These are phyloP conservation scores for Alca torda DNA, from an alignment of 2,797 vertebrate species.

Conservation along the genomic window DNA sequence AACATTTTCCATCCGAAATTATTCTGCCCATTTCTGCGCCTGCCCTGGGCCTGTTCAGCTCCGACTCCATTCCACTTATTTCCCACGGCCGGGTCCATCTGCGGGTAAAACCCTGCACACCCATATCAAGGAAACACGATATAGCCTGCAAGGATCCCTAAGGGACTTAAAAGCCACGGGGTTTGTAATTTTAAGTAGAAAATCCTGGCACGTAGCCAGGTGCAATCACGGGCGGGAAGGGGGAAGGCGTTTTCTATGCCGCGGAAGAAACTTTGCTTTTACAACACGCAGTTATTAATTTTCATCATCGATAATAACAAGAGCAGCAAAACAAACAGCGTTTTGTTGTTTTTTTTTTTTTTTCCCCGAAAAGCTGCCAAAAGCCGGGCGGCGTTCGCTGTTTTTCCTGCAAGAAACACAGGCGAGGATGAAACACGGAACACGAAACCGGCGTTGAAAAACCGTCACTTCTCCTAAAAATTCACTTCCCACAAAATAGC, in stretches of 20 bases:
- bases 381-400: background rate
- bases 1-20: background rate
- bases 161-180: background rate
- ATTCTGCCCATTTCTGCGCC: background rate
- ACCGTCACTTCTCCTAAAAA: background rate
- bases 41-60: background rate
- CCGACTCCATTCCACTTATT: background rate
- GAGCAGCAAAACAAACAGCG: background rate
- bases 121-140: background rate
- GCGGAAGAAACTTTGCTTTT: background rate
- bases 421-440: background rate
- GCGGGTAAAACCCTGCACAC: background rate
- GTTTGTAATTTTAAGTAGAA: background rate
- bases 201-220: background rate
- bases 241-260: background rate
- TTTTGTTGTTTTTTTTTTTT: background rate
- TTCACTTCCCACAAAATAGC: background rate
- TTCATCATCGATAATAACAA: background rate
- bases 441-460: background rate
- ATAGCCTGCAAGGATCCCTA: background rate
- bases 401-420: background rate
- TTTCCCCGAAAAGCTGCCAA: background rate
- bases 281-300: background rate
- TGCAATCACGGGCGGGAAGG: accelerated
- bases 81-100: accelerated